These are phyloP conservation scores for Caenorhabditis sp. DNA, from an alignment of 2,888 invertebrate genomes.

Conservation along the genomic window DNA sequence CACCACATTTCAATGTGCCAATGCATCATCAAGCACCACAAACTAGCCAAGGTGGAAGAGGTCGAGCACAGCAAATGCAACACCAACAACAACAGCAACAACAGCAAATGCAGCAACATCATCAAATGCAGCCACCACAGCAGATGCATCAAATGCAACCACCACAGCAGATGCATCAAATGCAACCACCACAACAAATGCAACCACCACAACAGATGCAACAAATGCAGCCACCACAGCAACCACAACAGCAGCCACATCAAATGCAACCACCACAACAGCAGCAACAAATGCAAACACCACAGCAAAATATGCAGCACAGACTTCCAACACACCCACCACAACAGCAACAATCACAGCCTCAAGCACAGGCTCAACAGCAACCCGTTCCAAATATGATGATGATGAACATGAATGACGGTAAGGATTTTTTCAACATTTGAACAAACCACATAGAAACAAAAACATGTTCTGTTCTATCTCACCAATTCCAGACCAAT, in stretches of 20 bases:
- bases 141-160: not conserved
- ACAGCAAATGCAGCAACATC: not conserved
- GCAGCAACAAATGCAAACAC: not conserved
- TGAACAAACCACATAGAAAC: too few relatives aligned
- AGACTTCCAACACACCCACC: not conserved
- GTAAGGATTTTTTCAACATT: not conserved
- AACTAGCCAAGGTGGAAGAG: not conserved
- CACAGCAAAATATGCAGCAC: not conserved
- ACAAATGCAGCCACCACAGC: not conserved
- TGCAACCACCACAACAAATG: not conserved
- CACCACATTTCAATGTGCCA: constrained; percentile 1
- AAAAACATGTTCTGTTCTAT: too few relatives aligned
- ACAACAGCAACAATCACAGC: not conserved
- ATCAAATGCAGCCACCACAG: not conserved
- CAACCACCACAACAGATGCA: not conserved
- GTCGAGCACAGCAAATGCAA: not conserved
- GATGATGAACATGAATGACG: not conserved
- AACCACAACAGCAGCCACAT: not conserved
- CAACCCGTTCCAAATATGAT: not conserved
- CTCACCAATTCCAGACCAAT: too few relatives aligned
- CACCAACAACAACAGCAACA: not conserved
- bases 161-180: not conserved
- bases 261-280: not conserved
- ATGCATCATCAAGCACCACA: not conserved
- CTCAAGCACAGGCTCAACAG: not conserved